Base-by-base conservation (phyloP, 2,888 invertebrate genomes). In the Ischnura elegans region DNA sequence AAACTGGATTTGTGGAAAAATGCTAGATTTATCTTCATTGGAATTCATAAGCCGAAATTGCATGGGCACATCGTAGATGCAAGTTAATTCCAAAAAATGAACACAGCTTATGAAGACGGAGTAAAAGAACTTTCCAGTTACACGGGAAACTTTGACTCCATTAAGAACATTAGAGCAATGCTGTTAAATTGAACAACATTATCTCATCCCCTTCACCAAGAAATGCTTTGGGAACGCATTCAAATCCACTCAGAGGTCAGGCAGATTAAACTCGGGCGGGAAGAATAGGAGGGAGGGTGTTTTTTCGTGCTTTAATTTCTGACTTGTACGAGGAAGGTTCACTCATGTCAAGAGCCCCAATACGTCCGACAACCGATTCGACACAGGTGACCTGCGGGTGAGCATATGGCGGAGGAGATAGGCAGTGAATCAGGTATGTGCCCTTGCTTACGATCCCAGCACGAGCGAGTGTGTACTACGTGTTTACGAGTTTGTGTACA, bases 341-440 rank as follows among this genome's bases (percentile, higher is more conserved):
- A 25, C 13, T 10, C 36, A 36, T 36, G 13, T 36, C 16, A 25
- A 76, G 36, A 43, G 90, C 90, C 90, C 90, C 90, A 90, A 90
- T 55, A 25, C 66, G 61, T 90, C 42, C 90, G 90, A 90, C 90
- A 90, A 90, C 90, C 90, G 61, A 55, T 25, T 61, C 61, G n/a
- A 90, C 90, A 66, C 43, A 25, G 51, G 66, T 90, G 90, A 61
- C 43, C 16, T 66, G 90, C 90, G 90, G 90, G 90, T n/a, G 90
- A 66, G 90, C 61, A 51, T 90, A 90, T 42, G 66, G 25, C 42
- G 13, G 61, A 90, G 90, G 90, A 43, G 90, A 90, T 66, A 47
- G 36, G 76, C 8, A 76, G 76, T 13, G 10, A 25, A 21, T 2
- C 76, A 51, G 51, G 51, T 51, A 51, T 10, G 36, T 8, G 76